phyloP scores from a whole-genome alignment of 2,113 vertebrate species.

The Dromaius novaehollandiae region DNA sequence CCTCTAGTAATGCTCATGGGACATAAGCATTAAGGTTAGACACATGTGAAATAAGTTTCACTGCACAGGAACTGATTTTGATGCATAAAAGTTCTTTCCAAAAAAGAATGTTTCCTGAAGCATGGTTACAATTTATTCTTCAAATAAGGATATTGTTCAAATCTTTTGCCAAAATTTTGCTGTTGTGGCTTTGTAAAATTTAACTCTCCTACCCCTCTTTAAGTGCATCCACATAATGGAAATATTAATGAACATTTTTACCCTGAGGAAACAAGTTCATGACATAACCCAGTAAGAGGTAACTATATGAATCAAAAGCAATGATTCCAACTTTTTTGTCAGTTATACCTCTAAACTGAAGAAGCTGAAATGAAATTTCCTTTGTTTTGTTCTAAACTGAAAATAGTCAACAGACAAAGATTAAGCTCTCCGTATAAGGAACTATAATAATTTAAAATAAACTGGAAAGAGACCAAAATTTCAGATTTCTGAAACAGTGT shows the following conservation, averaged over 20 bases:
- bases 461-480: neutral
- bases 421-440: neutral
- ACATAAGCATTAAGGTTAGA: neutral
- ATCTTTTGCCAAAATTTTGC: neutral
- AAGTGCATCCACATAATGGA: neutral
- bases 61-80: neutral
- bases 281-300: neutral
- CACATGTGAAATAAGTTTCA: neutral
- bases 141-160: neutral
- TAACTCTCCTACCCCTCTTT: neutral
- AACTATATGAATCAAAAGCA: neutral
- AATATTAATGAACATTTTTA: neutral
- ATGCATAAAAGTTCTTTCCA: neutral
- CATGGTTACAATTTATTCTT: neutral
- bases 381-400: neutral
- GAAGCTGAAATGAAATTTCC: neutral
- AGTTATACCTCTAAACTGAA: neutral
- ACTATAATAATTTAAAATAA: neutral
- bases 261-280: neutral
- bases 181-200: neutral
- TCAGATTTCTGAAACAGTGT: neutral
- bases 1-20: neutral
- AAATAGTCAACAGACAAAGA: neutral
- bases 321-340: neutral
- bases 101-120: neutral